Conservation (phyloP, 2,888 invertebrate species). For the Aphodius sticticus region DNA sequence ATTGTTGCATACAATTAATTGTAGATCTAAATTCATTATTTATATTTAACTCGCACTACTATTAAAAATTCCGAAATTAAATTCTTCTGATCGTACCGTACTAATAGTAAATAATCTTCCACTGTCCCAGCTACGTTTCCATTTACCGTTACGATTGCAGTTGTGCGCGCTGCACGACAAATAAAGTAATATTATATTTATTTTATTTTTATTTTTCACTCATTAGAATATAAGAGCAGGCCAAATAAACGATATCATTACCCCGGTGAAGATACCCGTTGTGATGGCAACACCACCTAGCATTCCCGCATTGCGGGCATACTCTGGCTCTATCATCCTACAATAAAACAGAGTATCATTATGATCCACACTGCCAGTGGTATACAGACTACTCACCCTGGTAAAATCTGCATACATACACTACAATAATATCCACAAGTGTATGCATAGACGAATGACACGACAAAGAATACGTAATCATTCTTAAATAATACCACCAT, state of each 20-base stretch:
- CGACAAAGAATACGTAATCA: constrained; percentile 83
- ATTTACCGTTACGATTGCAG: too few relatives aligned
- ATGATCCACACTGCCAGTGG: constrained; percentile 61
- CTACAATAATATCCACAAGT: constrained; percentile 94
- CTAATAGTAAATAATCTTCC: too few relatives aligned
- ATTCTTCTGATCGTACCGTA: too few relatives aligned
- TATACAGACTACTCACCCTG: constrained; percentile 86
- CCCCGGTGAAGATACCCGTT: constrained; percentile 87
- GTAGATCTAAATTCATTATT: too few relatives aligned
- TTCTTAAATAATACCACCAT: constrained; percentile 76
- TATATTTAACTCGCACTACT: too few relatives aligned
- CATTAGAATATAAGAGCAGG: constrained; percentile 56
- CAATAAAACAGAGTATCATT: constrained; percentile 46
- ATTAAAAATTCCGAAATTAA: too few relatives aligned
- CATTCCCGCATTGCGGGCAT: constrained; percentile 94
- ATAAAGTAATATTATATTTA: too few relatives aligned
- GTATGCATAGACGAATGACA: constrained; percentile 79
- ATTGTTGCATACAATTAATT: too few relatives aligned
- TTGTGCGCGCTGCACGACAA: too few relatives aligned
- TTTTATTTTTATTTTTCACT: not conserved
- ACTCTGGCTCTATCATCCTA: constrained; percentile 81
- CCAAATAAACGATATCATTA: constrained; percentile 76
- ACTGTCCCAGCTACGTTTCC: too few relatives aligned
- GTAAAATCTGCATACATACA: constrained; percentile 91
- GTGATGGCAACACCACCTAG: constrained; percentile 92